These are phyloP conservation scores for Paguma larvata DNA, from an alignment of 2,797 vertebrate genomes.

Conservation along the genomic window DNA sequence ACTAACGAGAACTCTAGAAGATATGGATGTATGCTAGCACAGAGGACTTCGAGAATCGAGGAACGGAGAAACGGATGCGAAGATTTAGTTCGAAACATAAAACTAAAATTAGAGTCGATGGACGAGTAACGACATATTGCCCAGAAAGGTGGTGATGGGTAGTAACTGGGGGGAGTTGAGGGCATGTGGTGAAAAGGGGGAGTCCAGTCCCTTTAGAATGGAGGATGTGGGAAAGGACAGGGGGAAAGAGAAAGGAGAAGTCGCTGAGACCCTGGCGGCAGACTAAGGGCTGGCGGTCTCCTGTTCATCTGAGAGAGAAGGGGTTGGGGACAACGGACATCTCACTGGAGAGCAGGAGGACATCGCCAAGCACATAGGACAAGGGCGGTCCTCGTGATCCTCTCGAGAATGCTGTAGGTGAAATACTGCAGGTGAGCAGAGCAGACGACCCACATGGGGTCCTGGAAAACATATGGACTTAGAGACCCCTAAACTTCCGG, in stretches of 20 bases:
- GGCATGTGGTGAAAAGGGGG: neutral
- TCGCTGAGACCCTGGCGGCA: neutral
- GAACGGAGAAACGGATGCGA: neutral
- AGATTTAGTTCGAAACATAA: neutral
- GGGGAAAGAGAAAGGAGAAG: neutral
- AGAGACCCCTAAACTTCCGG: neutral
- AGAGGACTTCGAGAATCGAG: neutral
- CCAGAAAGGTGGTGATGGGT: neutral
- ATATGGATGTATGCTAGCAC: neutral
- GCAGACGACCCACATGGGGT: no score
- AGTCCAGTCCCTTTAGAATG: neutral
- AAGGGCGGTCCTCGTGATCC: neutral
- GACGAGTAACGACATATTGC: neutral
- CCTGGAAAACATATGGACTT: neutral
- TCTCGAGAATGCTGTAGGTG: neutral
- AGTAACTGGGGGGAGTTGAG: rapidly evolving
- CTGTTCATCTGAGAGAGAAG: neutral
- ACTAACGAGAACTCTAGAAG: neutral
- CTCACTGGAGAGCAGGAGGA: neutral
- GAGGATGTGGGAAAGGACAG: neutral
- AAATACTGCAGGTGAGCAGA: neutral
- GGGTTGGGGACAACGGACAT: neutral
- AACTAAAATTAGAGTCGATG: neutral
- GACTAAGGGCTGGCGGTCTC: rapidly evolving
- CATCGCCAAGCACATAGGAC: no score